phyloP scores from a whole-genome alignment of 2,797 vertebrate genomes.

The Chelonia mydas region DNA sequence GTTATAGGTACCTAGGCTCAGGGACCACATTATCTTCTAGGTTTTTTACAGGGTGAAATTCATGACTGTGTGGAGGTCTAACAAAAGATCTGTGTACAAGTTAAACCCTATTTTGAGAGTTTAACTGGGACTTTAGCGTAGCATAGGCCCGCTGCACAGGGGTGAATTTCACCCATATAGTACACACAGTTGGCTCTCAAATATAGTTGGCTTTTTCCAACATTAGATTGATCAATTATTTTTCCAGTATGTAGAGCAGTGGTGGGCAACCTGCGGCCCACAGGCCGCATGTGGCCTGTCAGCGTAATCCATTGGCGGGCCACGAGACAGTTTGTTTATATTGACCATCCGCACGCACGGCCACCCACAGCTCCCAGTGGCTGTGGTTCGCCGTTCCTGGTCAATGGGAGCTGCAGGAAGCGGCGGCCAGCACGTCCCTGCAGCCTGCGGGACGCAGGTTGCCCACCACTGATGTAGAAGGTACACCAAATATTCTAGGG shows the following conservation, averaged over 20 bases:
- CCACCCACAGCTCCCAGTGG: too few species aligned
- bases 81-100: background rate
- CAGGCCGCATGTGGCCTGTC: too few species aligned
- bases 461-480: background rate
- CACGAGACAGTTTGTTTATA: too few species aligned
- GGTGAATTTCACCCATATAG: background rate
- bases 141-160: background rate
- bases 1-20: background rate
- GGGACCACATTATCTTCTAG: background rate
- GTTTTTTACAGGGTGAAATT: background rate
- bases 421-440: too few species aligned
- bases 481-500: background rate
- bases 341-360: too few species aligned
- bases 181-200: background rate
- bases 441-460: too few species aligned
- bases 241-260: background rate
- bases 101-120: background rate
- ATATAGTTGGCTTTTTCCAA: background rate
- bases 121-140: background rate
- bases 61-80: background rate
- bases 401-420: too few species aligned
- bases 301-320: too few species aligned
- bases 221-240: background rate
- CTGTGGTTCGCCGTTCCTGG: too few species aligned
- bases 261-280: too few species aligned